Base-by-base conservation (phyloP, 2,113 vertebrate genomes). In the Bubo blakistoni region DNA sequence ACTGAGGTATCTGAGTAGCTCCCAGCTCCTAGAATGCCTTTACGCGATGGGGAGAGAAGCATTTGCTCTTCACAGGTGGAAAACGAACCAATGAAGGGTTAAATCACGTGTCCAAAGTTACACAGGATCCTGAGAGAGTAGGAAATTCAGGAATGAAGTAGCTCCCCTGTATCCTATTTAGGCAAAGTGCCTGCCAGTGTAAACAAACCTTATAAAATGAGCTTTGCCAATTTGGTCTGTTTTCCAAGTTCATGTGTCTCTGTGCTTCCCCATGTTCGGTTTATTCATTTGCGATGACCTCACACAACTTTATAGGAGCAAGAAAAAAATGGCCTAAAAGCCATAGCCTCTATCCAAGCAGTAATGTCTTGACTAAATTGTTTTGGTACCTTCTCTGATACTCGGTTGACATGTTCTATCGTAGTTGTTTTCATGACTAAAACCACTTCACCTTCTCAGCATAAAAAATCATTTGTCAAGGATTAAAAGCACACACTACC, bases 21-120 rank as follows among this genome's bases (percentile, higher is more conserved):
- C n/a, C 29, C 65, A 44, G 27, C 32, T 58, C 27, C 40, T 29
- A 13, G 30, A 54, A 30, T 2, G 12, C 10, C 47, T 20, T 79
- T 26, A 38, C 0, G 10, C 25, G 38, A 67, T 0, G 4, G 10
- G 11, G 13, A 81, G 46, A 40, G 47, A 5, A 40, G 10, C 6
- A 44, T 46, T 81, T 36, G 13, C 34, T 85, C 24, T 63, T 83
- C 47, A 25, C 20, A 73, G 42, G 21, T 18, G 10, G 17, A 22
- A 73, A 79, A 46, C 21, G 32, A 40, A 27, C 18, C 51, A 67
- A 72, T 9, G 19, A 78, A 70, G 20, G 52, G 42, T 81, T 82
- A 59, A 59, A 49, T 44, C 44, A 8, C 17, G 2, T 27, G 38
- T 20, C 47, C 42, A 49, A 54, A 74, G 51, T 36, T 59, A 40